Percentiles rank a stretch among this genome's conserved stretches.
Conservation (phyloP, 2,888 invertebrate genomes). For the Conops quadrifasciatus region DNA sequence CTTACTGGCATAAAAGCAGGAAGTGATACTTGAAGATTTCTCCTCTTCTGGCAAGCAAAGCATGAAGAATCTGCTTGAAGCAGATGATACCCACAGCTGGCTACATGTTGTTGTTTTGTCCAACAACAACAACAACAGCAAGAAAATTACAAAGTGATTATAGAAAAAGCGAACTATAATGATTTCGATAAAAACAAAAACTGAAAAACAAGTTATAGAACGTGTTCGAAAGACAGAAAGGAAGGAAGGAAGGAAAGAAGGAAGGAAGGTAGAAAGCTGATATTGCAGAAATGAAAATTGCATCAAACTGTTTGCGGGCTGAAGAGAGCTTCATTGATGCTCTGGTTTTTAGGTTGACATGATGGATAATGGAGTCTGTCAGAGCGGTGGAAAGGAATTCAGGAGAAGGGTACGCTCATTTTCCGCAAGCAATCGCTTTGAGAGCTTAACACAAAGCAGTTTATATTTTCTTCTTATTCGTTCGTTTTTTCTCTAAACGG, state of each 20-base stretch:
- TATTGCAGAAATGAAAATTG: slow-evolving; percentile 20
- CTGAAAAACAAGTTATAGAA: slow-evolving; percentile 4
- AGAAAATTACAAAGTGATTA: too few relatives aligned
- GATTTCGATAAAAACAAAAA: slow-evolving; percentile 17
- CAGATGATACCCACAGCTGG: neutral
- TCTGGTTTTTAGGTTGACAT: neutral
- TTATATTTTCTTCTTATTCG: too few relatives aligned
- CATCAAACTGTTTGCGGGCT: slow-evolving; percentile 13
- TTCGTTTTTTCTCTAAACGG: too few relatives aligned
- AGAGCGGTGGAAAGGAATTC: too few relatives aligned
- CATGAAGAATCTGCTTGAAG: neutral
- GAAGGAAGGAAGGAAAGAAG: too few relatives aligned
- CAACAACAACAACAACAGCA: slow-evolving; percentile 11
- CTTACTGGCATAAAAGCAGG: slow-evolving; percentile 24
- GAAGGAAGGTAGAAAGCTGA: too few relatives aligned
- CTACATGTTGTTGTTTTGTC: neutral
- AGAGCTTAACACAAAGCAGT: too few relatives aligned
- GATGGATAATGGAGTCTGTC: too few relatives aligned
- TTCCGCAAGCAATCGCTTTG: too few relatives aligned
- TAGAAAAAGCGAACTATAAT: neutral
- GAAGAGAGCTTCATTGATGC: neutral
- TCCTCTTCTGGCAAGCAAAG: slow-evolving; percentile 8
- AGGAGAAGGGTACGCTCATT: too few relatives aligned
- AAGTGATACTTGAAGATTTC: slow-evolving; percentile 30
- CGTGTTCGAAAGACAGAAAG: neutral